Evolutionary conservation across 2,113 vertebrate species (phyloP), one percentile per base, ranked within the genome.

Genomic region (Psephotus haematonotus): DNA sequence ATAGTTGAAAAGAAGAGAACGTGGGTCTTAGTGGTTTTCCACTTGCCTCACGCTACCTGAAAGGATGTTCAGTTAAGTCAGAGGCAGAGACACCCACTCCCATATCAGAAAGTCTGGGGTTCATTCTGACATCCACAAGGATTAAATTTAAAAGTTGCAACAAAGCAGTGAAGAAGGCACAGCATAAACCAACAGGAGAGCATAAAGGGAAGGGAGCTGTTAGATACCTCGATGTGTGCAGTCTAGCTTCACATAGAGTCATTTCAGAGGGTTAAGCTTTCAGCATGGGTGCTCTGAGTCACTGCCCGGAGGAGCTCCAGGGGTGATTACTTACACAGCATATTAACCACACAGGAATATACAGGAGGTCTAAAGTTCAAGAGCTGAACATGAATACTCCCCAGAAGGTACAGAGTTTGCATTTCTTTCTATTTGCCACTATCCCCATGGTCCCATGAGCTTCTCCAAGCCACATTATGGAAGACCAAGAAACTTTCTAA

Each of bases 341-440:
- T 50, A 50, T 92, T 84, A 89, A 79, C 74, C 0, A 5, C 69
- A 84, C 70, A 79, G 96, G 86, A 88, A 68, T 81, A 50, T 62
- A 80, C 17, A 88, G 86, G 79, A 92, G 91, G 76, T 90, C 94
- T 94, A 81, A 95, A 95, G 88, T 95, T 96, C 92, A 93, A 88
- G 62, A 93, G 52, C 91, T 86, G 86, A 91, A 81, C 47, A 55
- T 35, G 86, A 91, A 94, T 81, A 64, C 55, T 83, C 46, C 55
- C 72, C 69, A 82, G 47, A 95, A 96, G 81, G 89, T 86, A 44
- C 82, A 15, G 74, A 71, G 67, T 82, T 95, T 79, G 74, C 57
- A 60, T 91, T 89, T 88, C 71, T 83, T 86, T 60, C 77, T 68
- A 10, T 87, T 72, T 89, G 69, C 65, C 64, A 19, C 46, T 90